Percentiles rank a stretch among this genome's conserved stretches.
Conservation (phyloP, 2,797 vertebrate genomes). For the Etheostoma perlongum region DNA sequence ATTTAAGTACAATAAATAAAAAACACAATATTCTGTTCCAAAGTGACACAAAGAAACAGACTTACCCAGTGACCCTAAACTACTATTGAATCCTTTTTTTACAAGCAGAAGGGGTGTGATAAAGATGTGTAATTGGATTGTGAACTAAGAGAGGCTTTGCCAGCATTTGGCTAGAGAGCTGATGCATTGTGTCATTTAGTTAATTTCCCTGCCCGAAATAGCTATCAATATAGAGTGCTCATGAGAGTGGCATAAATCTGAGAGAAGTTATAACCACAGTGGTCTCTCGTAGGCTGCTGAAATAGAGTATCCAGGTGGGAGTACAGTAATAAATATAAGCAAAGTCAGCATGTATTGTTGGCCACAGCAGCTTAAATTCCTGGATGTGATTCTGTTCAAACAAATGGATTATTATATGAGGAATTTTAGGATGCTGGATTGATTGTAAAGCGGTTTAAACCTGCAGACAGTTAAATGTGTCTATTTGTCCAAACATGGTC, state of each 20-base stretch:
- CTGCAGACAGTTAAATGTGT: constrained; percentile 28
- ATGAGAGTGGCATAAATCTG: constrained; percentile 69
- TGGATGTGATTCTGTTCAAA: constrained; percentile 24
- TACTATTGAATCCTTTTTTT: constrained; percentile 46
- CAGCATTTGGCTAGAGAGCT: constrained; percentile 63
- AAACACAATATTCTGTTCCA: constrained; percentile 21
- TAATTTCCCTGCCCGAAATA: constrained; percentile 77
- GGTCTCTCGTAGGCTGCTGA: constrained; percentile 47
- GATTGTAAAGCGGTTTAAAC: constrained; percentile 37
- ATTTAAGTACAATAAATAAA: constrained; percentile 30
- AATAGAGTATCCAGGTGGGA: constrained; percentile 56
- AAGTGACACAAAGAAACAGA: constrained; percentile 13
- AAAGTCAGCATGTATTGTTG: constrained; percentile 11
- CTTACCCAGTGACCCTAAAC: constrained; percentile 25
- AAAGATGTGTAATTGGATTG: constrained; percentile 73
- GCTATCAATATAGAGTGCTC: constrained; percentile 74
- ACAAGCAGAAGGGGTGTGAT: constrained; percentile 52
- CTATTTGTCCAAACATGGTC: constrained; percentile 41
- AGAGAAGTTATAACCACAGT: constrained; percentile 52
- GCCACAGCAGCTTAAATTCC: constrained; percentile 17
- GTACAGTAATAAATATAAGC: constrained; percentile 14
- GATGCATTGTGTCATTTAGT: constrained; percentile 77
- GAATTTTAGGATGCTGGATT: constrained; percentile 19
- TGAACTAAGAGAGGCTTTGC: constrained; percentile 60
- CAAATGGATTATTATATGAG: constrained; percentile 22